Percentiles rank a stretch among this genome's conserved stretches.
phyloP scores from a whole-genome alignment of 2,888 invertebrate species.

The Homarus gammarus region DNA sequence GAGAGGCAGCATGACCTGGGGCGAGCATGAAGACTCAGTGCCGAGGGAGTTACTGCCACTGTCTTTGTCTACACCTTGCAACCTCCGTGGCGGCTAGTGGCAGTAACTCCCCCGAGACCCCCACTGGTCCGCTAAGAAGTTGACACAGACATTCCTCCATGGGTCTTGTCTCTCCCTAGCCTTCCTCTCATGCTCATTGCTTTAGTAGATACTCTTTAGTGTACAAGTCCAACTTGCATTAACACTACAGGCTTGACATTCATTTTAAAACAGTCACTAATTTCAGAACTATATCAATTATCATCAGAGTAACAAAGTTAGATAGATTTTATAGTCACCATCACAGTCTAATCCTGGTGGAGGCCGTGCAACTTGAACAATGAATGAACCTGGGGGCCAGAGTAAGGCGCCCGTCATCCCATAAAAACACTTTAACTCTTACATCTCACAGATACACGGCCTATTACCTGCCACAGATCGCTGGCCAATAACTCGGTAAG shows the following conservation, averaged over 20 bases:
- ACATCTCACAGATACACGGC: no score
- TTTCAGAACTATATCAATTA: neutral
- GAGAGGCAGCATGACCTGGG: constrained; percentile 66
- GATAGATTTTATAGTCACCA: neutral
- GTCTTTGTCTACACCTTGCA: neutral
- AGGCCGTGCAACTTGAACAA: neutral
- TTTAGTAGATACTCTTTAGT: neutral
- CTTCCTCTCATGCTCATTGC: constrained; percentile 24
- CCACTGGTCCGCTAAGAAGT: constrained; percentile 37
- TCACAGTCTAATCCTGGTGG: neutral
- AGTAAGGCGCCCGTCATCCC: no score
- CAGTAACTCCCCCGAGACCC: neutral
- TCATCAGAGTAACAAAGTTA: no score
- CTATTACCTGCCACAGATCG: no score
- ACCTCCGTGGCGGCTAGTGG: neutral
- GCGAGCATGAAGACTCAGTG: constrained; percentile 53
- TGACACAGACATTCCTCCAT: constrained; percentile 24
- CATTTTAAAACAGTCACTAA: neutral
- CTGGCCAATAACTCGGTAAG: no score
- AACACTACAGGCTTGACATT: neutral
- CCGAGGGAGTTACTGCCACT: constrained; percentile 38
- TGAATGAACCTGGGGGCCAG: no score
- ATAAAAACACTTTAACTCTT: no score
- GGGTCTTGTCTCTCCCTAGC: constrained; percentile 24
- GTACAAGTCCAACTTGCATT: neutral